Conservation (phyloP, 2,797 vertebrate species). For the Melopsittacus undulatus region DNA sequence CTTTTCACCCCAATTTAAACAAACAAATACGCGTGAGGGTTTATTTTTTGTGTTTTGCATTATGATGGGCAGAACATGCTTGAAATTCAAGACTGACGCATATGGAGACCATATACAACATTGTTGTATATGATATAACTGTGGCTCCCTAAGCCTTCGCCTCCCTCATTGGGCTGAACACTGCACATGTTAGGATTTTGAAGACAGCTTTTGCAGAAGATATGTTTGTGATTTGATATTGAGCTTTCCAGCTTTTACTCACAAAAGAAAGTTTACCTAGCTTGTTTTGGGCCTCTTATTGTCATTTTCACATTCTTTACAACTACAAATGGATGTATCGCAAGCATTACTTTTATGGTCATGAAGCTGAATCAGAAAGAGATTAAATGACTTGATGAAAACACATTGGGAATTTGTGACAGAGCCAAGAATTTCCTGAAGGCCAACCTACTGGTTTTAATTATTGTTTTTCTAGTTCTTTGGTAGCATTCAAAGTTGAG, state of each 20-base stretch:
- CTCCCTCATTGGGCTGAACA: neutral
- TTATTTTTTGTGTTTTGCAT: neutral
- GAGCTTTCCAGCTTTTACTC: neutral
- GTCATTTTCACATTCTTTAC: neutral
- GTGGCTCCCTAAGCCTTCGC: accelerated
- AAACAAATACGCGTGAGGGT: neutral
- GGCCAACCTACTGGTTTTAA: slow-evolving; percentile 16
- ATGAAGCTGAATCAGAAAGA: neutral
- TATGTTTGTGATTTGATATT: neutral
- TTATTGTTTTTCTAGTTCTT: neutral
- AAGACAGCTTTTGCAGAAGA: neutral
- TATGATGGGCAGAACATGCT: neutral
- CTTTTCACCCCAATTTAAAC: neutral
- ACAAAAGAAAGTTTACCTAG: neutral
- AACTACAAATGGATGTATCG: neutral
- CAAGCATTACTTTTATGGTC: neutral
- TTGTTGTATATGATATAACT: neutral
- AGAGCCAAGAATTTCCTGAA: slow-evolving; percentile 51
- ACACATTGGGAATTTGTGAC: slow-evolving; percentile 36
- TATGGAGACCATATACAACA: neutral
- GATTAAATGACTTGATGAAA: slow-evolving; percentile 6
- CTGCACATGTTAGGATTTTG: neutral
- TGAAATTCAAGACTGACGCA: neutral
- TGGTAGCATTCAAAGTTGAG: neutral
- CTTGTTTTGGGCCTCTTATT: neutral